Conservation (phyloP, 2,113 vertebrate genomes). For the Gila orcuttii region DNA sequence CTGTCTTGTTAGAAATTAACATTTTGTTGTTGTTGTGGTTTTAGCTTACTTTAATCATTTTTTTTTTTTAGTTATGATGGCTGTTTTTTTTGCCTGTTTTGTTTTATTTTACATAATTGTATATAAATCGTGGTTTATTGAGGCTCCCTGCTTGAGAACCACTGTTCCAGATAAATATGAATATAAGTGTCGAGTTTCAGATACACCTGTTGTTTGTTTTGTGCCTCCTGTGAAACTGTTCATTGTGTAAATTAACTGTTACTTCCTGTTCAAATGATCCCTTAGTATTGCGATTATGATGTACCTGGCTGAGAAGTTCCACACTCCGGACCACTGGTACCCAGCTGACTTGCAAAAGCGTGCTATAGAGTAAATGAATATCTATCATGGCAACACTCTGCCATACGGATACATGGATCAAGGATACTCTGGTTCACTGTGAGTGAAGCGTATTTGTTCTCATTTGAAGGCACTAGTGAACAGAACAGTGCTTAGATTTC, state of each 20-base stretch:
- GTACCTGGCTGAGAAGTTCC: conserved; percentile 72
- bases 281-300: conserved; percentile 74
- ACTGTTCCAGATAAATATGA: background rate
- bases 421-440: conserved; percentile 80
- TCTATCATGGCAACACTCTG: conserved; percentile 77
- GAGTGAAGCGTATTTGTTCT: background rate
- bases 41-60: no score
- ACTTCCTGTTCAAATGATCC: background rate
- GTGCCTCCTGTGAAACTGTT: background rate
- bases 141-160: background rate
- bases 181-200: background rate
- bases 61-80: no score
- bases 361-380: conserved; percentile 74
- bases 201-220: background rate
- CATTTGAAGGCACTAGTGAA: background rate
- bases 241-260: background rate
- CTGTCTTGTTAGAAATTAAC: no score
- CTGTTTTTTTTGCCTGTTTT: no score
- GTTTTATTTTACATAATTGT: background rate
- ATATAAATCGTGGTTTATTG: background rate
- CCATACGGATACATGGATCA: conserved; percentile 70
- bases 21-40: no score
- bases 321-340: conserved; percentile 75
- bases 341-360: conserved; percentile 73
- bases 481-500: background rate